Conservation (phyloP, 2,113 vertebrate species). For the Orcinus orca region DNA sequence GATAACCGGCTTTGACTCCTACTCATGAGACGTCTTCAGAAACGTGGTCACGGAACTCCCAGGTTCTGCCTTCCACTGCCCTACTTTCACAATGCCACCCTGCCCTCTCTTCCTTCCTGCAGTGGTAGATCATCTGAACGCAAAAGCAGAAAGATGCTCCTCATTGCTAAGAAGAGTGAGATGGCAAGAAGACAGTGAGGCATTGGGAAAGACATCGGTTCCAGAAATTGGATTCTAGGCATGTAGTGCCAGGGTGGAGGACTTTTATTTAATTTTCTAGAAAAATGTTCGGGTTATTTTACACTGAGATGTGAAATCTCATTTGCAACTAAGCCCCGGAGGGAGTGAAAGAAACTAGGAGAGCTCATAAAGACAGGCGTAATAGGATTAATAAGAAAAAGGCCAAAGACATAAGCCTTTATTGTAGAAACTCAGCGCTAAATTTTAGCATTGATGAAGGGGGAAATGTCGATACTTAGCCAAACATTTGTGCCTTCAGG, state of each 20-base stretch:
- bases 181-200: constrained; percentile 73
- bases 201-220: constrained; percentile 74
- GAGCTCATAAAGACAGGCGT: constrained; percentile 85
- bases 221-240: constrained; percentile 83
- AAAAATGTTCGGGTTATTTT: constrained; percentile 84
- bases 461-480: constrained; percentile 81
- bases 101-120: background rate
- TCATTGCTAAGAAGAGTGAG: constrained; percentile 64
- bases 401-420: constrained; percentile 81
- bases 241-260: constrained; percentile 76
- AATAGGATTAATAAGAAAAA: constrained; percentile 87
- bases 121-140: constrained; percentile 48
- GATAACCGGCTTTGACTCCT: background rate
- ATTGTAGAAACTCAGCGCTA: constrained; percentile 80
- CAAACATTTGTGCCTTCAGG: constrained; percentile 67
- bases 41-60: background rate
- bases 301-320: constrained; percentile 85
- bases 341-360: constrained; percentile 81
- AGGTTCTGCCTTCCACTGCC: background rate
- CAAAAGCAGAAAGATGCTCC: constrained; percentile 40
- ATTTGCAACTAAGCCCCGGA: constrained; percentile 82
- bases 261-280: constrained; percentile 87
- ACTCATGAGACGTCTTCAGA: background rate
- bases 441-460: constrained; percentile 82
- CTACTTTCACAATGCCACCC: background rate